Base-by-base conservation (phyloP, 2,797 vertebrate species). In the Anisognathus igniventris region DNA sequence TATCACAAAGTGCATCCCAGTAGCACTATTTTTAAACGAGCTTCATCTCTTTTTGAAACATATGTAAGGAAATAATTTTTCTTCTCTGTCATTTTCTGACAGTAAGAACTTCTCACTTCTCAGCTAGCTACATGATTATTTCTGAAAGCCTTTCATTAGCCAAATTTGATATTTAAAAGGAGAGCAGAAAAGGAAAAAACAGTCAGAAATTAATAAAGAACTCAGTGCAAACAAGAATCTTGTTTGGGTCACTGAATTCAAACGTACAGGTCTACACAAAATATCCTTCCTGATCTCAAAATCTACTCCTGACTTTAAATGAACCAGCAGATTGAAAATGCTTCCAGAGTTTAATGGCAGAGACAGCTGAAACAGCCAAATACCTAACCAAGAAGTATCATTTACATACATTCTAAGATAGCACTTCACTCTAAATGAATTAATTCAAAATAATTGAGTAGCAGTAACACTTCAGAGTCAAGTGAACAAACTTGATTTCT, bases 91-190 rank as follows among this genome's bases (percentile, higher is more conserved):
- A 93, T 89, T 74, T 89, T 82, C 53, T 85, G 84, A 95, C 81
- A 91, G 45, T 37, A 82, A 89, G 25, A 94, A 87, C 71, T 85
- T 92, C 60, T 92, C 72, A 71, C 61, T 92, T 88, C 74, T 82
- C 72, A 86, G 57, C n/a, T 51, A 92, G 18, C 39, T 87, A 82
- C 28, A 18, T 19, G 53, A 79, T 88, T 92, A 87, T 77, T 95
- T 44, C 88, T 87, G 78, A 91, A 95, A 96, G 54, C 64, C 44
- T 68, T 62, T 91, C 57, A 77, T 93, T 92, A 91, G 76, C 45
- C 57, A 72, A 85, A 87, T 58, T 37, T 87, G 25, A 56, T 78
- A 83, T 51, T 60, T 73, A 84, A 93, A 91, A 88, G 21, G 13
- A 87, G 6, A 18, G 87, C 10, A 23, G 16, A 58, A 58, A 30